Base-by-base conservation (phyloP, 2,888 invertebrate species). In the Ceramica pisi region DNA sequence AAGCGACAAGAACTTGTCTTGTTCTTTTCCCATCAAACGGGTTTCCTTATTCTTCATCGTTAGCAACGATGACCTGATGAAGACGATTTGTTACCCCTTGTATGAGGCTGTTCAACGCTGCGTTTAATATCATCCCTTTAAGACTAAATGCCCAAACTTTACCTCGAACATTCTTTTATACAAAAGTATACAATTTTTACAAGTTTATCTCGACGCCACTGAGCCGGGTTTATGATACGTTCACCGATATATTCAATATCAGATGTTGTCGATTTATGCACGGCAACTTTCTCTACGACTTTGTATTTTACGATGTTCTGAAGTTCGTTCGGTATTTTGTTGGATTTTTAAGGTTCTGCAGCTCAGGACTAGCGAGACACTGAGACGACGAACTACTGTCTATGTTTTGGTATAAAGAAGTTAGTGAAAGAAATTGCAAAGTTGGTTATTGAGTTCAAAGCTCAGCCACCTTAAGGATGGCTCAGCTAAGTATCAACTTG, bases 161-260 rank as follows among this genome's bases (percentile, higher is more conserved):
- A 76, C 59, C 71, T 50, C 53, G 71, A 85, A 12, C 4, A 0
- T 10, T 8, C 44, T 16, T 57, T 19, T 70, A 71, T 68, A 75
- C 66, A 72, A 71, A 73, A 65, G 57, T 70, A 78, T 70, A 80
- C 64, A 82, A 86, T 67, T 80, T 87, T 82, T 75, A 80, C 72
- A 85, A 87, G 86, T 85, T 83, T 82, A 84, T 84, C 81, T 78
- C 69, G 44, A 65, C 63, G 44, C 57, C 70, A 67, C 46, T 80
- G 82, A 84, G 67, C 67, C 35, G 74, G 81, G 75, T 87, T 88
- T 87, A 87, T 83, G 85, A 87, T 82, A 74, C 75, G 75, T 78
- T 71, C 71, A 67, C 80, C 84, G 77, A 88, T 88, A 85, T 84
- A 86, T 88, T 85, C 84, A 87, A 86, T 88, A 88, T 86, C 84